Evolutionary conservation across 2,797 vertebrate genomes (phyloP).

Genomic region (Salmo trutta): DNA sequence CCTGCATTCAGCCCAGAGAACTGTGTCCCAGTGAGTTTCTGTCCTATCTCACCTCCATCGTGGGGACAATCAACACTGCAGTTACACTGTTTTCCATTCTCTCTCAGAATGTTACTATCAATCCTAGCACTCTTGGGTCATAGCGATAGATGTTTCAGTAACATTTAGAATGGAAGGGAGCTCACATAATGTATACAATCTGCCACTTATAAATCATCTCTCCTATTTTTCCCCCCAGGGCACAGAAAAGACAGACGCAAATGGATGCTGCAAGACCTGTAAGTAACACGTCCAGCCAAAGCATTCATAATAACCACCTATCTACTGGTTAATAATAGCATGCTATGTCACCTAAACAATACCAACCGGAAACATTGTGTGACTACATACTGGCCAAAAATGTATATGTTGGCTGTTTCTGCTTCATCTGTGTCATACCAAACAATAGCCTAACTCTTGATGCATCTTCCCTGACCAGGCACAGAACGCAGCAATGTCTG

Average conservation of each 20-base stretch:
- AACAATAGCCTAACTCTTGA: constrained; percentile 17
- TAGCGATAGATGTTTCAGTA: background rate
- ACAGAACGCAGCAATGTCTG: constrained; percentile 59
- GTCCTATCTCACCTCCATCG: background rate
- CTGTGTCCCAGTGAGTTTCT: constrained; percentile 81
- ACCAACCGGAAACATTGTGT: too few species aligned
- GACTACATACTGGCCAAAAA: background rate
- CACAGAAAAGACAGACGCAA: constrained; percentile 72
- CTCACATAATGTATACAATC: background rate
- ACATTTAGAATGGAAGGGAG: background rate
- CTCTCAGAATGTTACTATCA: background rate
- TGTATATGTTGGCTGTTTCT: background rate
- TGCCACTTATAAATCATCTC: background rate
- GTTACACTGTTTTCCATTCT: background rate
- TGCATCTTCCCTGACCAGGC: constrained; percentile 49
- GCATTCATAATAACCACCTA: background rate
- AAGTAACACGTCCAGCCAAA: constrained; percentile 53
- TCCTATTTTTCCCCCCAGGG: constrained; percentile 65
- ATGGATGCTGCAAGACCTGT: constrained; percentile 85
- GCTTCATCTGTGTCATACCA: background rate
- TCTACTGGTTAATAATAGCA: background rate
- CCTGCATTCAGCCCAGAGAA: constrained; percentile 72
- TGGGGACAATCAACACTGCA: background rate
- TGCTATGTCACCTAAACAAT: background rate
- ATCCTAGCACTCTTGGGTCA: background rate